Evolutionary conservation across 92 coral and sea anemone species (phyloP), one percentile per base, ranked within the genome.

Genomic region (Actinostola sp.): DNA sequence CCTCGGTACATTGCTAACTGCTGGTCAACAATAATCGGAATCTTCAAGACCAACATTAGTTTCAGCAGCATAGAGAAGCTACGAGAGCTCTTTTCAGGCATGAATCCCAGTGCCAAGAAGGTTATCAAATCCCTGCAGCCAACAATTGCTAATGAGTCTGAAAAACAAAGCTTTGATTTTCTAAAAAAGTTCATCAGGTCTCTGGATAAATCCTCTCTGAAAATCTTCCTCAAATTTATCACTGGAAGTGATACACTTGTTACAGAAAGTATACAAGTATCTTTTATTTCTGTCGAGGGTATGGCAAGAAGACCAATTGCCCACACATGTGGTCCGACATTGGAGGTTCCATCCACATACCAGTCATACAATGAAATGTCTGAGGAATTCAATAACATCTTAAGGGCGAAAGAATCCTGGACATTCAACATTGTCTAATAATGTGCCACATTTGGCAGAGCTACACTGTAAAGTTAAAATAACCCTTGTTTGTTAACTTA

Each of bases 1-100:
- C 91, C 91, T 55, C 50, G 59, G 36, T 89, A 81, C 70, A 76
- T 89, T 31, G 75, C 83, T 30, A 55, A 72, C 34, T 84, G 90
- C 46, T 76, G 84, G 80, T 33, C 73, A 32, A 69, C 90, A 70
- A 76, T 89, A 28, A 21, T 78, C 20, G 60, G 58, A 45, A 67
- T 60, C 61, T 70, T 46, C 68, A 61, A 71, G 69, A 49, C 60
- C 43, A 49, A 71, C 51, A 41, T 36, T 71, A 67, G 67, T 80
- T 45, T 87, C 78, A 51, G 56, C 56, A 73, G 39, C 74, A 20
- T 67, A 73, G 58, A 82, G 65, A 71, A 70, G 32, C 61, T 70
- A 62, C 72, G 63, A 53, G 66, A 63, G 28, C 31, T 35, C 63
- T 56, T 80, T 26, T 63, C 17, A 53, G 76, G 57, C 39, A 61